Conservation (phyloP, 2,113 vertebrate genomes). For the Otolemur garnettii region DNA sequence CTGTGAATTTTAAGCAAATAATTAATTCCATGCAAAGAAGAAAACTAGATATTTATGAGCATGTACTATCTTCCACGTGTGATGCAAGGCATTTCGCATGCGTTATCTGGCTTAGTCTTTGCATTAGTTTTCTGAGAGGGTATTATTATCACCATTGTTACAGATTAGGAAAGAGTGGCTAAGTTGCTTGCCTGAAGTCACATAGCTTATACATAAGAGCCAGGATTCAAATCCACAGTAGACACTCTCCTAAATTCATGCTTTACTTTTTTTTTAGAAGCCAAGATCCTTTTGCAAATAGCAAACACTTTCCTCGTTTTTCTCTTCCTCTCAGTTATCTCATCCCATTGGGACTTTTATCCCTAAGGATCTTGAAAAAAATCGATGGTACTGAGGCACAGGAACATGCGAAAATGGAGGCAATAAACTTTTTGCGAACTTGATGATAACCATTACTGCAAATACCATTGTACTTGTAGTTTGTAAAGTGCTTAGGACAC, state of each 20-base stretch:
- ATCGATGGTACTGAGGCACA: neutral
- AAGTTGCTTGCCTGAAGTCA: neutral
- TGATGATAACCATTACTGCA: conserved; percentile 62
- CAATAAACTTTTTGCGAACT: conserved; percentile 56
- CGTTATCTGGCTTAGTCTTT: neutral
- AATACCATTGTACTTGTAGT: conserved; percentile 70
- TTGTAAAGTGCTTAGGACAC: conserved; percentile 78
- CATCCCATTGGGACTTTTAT: neutral
- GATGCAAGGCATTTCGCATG: neutral
- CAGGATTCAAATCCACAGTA: conserved; percentile 32
- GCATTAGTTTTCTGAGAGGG: conserved; percentile 5
- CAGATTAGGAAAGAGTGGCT: conserved; percentile 15
- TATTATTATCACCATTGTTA: neutral
- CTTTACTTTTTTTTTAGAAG: neutral
- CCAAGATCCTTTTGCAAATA: conserved; percentile 4
- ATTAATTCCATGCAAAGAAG: neutral
- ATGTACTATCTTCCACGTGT: neutral
- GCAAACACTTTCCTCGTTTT: neutral
- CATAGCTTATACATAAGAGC: neutral
- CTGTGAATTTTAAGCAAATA: conserved; percentile 29
- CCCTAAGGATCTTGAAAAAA: conserved; percentile 50
- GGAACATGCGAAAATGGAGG: conserved; percentile 34
- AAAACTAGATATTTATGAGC: conserved; percentile 5
- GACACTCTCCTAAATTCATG: neutral
- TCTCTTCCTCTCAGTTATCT: neutral